phyloP scores from a whole-genome alignment of 2,797 vertebrate species.

The Mus caroli region DNA sequence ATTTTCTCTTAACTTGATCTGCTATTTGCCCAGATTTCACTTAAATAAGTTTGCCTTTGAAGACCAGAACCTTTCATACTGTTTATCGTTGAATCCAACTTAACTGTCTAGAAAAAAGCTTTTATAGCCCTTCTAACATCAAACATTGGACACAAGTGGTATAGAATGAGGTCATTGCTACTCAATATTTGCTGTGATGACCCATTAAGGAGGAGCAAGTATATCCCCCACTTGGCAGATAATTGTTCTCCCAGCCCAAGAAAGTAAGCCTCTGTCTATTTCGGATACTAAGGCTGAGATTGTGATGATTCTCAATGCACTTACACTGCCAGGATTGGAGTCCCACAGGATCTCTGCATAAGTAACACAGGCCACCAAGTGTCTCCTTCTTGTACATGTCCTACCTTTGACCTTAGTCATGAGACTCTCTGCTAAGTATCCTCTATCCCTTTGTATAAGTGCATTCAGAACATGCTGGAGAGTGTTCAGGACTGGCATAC shows the following conservation, averaged over 20 bases:
- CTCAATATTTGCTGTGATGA: background rate
- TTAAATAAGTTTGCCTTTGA: conserved; percentile 44
- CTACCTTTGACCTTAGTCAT: conserved; percentile 18
- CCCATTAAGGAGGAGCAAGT: background rate
- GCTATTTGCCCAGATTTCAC: conserved; percentile 48
- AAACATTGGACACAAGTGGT: conserved; percentile 38
- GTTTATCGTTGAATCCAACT: conserved; percentile 25
- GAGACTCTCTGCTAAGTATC: background rate
- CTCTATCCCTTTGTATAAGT: background rate
- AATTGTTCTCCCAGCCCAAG: background rate
- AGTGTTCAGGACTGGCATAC: background rate
- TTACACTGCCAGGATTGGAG: background rate
- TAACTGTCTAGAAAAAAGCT: background rate
- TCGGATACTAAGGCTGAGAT: background rate
- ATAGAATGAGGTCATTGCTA: conserved; percentile 14
- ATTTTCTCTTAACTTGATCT: conserved; percentile 13
- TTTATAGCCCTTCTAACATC: conserved; percentile 49
- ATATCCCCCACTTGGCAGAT: background rate
- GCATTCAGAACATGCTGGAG: conserved; percentile 10
- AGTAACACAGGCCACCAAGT: background rate
- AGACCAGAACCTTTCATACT: background rate
- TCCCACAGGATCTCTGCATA: background rate
- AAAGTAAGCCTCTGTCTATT: background rate
- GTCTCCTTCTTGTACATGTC: background rate
- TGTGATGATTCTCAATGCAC: background rate